Base-by-base conservation (phyloP, 2,888 invertebrate species). In the Gandaritis pyraliata region DNA sequence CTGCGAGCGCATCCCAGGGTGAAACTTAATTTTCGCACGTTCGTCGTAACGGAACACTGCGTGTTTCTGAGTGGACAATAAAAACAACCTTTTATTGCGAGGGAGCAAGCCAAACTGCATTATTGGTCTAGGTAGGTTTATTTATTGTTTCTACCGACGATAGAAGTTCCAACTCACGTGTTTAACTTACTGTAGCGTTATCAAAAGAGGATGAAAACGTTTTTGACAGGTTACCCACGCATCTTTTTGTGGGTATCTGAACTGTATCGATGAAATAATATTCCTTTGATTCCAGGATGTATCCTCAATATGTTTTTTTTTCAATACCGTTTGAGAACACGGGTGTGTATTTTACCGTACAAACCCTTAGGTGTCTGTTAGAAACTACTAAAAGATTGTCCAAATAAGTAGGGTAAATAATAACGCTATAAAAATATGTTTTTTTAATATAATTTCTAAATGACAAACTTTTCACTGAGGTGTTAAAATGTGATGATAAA, bases 1-100 rank as follows among this genome's bases (percentile, higher is more conserved):
- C 33, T 39, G 65, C 48, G 63, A 65, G 68, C 63, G 69, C 69
- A 71, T 73, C 67, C 68, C 70, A 64, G 72, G 70, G 75, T 65
- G 62, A 78, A 82, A 82, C 78, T 77, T 78, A 80, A 82, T 81
- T 81, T 81, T 74, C 75, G 72, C 73, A 72, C 72, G 72, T 74
- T 65, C 64, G 58, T 75, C 74, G 74, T 76, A 69, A 74, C 72
- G 73, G 71, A 75, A 78, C 73, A 71, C 73, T 80, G 80, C 81
- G 80, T 74, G 76, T 78, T 79, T 78, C 79, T 78, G 76, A 78
- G 76, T 77, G 75, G 71, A 74, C 73, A 77, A 73, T 79, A 78
- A 76, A 78, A 78, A 71, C 74, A 77, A 76, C 72, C 73, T 74
- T 76, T 78, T 81, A 78, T 77, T 75, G 68, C 69, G 53, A 64